Evolutionary conservation across 2,888 invertebrate species (phyloP), one percentile per base, ranked within the genome.

Genomic region (Caenorhabditis sp.): DNA sequence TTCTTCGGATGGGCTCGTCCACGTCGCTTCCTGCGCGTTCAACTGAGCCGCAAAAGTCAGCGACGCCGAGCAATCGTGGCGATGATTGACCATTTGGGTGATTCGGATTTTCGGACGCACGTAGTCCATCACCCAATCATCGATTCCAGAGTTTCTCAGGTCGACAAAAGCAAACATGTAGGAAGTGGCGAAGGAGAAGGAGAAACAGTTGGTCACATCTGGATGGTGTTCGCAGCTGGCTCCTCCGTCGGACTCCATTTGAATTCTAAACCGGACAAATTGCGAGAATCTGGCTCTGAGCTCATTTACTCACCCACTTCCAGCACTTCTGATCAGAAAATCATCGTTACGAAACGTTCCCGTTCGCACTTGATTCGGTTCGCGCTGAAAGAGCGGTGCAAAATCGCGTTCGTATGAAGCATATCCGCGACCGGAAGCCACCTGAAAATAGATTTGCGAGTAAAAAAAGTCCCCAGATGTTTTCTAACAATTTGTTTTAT

Each of bases 61-160:
- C 13, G n/a, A 6, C 1, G 73, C 50, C 2, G 63, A 39, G 22
- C 73, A 73, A 17, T 73, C 73, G 20, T 73, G 24, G 2, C 73
- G 73, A 46, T 58, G 63, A 15, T 52, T 73, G 0, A 73, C 53
- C 58, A 59, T 73, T 24, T 73, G 63, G 24, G 52, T 17, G 13
- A 68, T 35, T 11, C 59, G 50, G 9, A 68, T 71, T 24, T 45
- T 71, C 13, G 71, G 71, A n/a, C 71, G 71, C 9, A 71, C 71
- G 24, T 62, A 11, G 24, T 71, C 71, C 9, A 71, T 37, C 3
- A 71, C 39, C 71, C 71, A 71, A 8, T 46, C 22, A 17, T 61
- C 61, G 17, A 71, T 71, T 13, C 71, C 71, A 0, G 37, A 15
- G 15, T 37, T 32, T 7, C 61, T 32, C 2, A 71, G 27, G 30